Evolutionary conservation across 2,113 vertebrate genomes (phyloP), one percentile per base, ranked within the genome.

Genomic region (Oryzias melastigma): DNA sequence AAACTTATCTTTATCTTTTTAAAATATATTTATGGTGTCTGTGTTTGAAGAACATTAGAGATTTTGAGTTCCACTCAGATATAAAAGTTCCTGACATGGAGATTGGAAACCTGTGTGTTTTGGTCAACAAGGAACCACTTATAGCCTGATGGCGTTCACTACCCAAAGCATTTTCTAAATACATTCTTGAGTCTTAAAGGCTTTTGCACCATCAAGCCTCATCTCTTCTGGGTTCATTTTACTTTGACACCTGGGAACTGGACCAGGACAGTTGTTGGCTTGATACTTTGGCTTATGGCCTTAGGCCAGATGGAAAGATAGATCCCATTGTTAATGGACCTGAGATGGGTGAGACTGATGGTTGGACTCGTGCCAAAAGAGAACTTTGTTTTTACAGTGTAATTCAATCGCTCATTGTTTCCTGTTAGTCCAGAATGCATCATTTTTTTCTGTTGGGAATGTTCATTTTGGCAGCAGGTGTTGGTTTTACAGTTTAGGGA

Each of bases 191-290:
- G 10, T 35, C 35, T 12, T 35, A 55, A 14, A 49, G 46, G 3
- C 13, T 75, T 73, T 62, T 44, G 58, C 57, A 22, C 42, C 2
- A 54, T 52, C 19, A 22, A 48, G 22, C 45, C 49, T 35, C 14
- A 0, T 66, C 62, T 62, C 68, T 64, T 62, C 43, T 7, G 51
- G 57, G 56, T 58, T 66, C 44, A 55, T 41, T 80, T 87, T 80
- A 85, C 67, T 81, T 73, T 64, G 86, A 85, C 75, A 87, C 73
- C 62, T 76, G 80, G 84, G 75, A 81, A 59, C 71, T 54, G 47
- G 42, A 52, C 61, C 50, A 46, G 29, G 40, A 59, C 60, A 65
- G 45, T 68, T 62, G 29, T 68, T 55, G 22, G 54, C 71, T 75
- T 72, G 62, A 18, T 49, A 65, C 67, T 62, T 41, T 58, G 42